Evolutionary conservation across 2,113 vertebrate genomes (phyloP).

Genomic region (Calidris pygmaea): DNA sequence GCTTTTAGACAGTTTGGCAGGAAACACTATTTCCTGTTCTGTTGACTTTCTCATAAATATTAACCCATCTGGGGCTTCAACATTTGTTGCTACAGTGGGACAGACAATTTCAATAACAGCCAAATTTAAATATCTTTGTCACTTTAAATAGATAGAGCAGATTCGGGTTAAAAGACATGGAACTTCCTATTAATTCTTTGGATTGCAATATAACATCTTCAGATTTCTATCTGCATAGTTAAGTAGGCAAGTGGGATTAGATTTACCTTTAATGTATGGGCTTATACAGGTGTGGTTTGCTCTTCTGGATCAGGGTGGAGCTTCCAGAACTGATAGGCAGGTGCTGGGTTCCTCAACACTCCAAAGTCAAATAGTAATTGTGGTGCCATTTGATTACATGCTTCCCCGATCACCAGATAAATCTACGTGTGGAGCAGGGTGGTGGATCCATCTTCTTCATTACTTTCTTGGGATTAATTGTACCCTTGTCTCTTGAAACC

Average conservation of each 20-base stretch:
- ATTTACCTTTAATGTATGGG: neutral
- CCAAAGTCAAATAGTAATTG: neutral
- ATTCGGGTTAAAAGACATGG: neutral
- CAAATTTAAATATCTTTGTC: neutral
- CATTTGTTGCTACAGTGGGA: neutral
- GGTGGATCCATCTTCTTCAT: neutral
- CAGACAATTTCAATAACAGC: neutral
- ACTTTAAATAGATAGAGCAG: neutral
- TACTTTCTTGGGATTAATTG: neutral
- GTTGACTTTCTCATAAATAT: constrained; percentile 21
- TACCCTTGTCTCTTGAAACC: neutral
- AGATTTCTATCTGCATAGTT: neutral
- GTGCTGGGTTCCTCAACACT: neutral
- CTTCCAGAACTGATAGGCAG: neutral
- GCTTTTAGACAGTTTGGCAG: constrained; percentile 29
- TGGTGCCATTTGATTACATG: neutral
- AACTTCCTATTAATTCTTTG: neutral
- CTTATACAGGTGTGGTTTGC: neutral
- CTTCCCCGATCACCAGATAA: neutral
- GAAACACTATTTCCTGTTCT: constrained; percentile 36
- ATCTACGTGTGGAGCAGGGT: neutral
- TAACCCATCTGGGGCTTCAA: neutral
- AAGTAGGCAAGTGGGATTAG: neutral
- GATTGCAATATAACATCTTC: neutral
- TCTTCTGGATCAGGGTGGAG: neutral